Base-by-base conservation (phyloP, 2,888 invertebrate genomes). In the Thyatira batis region DNA sequence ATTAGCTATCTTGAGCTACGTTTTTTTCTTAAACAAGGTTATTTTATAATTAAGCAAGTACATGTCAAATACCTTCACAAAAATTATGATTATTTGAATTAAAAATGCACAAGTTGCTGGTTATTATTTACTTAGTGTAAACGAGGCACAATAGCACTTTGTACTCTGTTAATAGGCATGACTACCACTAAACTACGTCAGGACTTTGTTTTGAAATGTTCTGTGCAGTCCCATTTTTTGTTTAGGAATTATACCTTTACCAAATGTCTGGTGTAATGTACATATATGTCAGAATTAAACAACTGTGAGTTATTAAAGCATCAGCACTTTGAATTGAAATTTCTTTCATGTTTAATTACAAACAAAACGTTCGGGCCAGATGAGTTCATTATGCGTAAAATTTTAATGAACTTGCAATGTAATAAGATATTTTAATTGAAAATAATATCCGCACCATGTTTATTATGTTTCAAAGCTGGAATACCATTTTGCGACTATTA, bases 91-190 rank as follows among this genome's bases (percentile, higher is more conserved):
- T n/a, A n/a, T n/a, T n/a, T n/a, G n/a, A n/a, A n/a, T n/a, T n/a
- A n/a, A 17, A 1, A 5, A 11, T 39, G 8, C 8, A 39, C 17
- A 13, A 17, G 17, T 39, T 0, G 8, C 39, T 39, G 8, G 17
- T 33, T 33, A 13, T n/a, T n/a, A 17, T 39, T 39, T 17, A 2
- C 17, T 5, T 17, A 17, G 17, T 0, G 39, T 39, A 17, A 39
- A 39, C 39, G 17, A 39, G 17, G 39, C 62, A 60, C 52, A 33
- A 50, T 53, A 53, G 56, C 50, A 58, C 49, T 59, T 57, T 61
- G 53, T 61, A 57, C 50, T 54, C 51, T 57, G 55, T 61, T 65
- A 68, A 64, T 58, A 62, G 62, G 60, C 65, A 51, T 62, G 59
- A 53, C 55, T 53, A 55, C 54, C 20, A 45, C 58, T 50, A 59